Base-by-base conservation (phyloP, 2,888 invertebrate genomes). In the Drosophila longiperda region DNA sequence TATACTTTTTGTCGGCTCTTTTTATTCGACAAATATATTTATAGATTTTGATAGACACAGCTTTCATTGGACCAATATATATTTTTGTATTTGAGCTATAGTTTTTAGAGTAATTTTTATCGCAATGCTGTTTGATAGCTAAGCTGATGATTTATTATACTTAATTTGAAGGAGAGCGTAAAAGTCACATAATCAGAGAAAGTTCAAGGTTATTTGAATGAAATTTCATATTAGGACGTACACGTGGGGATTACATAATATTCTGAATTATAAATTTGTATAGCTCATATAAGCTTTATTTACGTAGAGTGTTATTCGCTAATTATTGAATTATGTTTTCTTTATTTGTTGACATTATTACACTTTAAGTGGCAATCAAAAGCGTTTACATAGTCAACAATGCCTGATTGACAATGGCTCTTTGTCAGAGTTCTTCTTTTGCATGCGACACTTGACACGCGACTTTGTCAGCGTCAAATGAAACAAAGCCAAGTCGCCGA, bases 381-480 rank as follows among this genome's bases (percentile, higher is more conserved):
- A 52, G 82, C 73, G 48, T 66, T 57, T 69, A 57, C 70, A 66
- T 78, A 34, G 55, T 57, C 32, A 49, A 66, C 38, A 63, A 49
- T 48, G 55, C 67, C 23, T 66, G 26, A 59, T 60, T 63, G 36
- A 61, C 20, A 45, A 45, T 23, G 75, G 45, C 63, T 74, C 63
- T 74, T 42, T 50, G 55, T 42, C 52, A 32, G 11, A 58, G 48
- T 40, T 42, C 26, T 36, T 29, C 15, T 50, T 33, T 59, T 55
- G 68, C 71, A 73, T 77, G 69, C 70, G 69, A 45, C 83, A 88
- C 83, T 83, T 88, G 88, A 88, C 86, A 83, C 78, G 83, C 78
- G 88, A 83, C 82, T 75, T 66, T 82, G 78, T 75, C 59, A 42
- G 45, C 50, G 15, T 75, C 42, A 36, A 75, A 59, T 49, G 64